Conservation (phyloP, 2,113 vertebrate genomes). For the Pelobates fuscus region DNA sequence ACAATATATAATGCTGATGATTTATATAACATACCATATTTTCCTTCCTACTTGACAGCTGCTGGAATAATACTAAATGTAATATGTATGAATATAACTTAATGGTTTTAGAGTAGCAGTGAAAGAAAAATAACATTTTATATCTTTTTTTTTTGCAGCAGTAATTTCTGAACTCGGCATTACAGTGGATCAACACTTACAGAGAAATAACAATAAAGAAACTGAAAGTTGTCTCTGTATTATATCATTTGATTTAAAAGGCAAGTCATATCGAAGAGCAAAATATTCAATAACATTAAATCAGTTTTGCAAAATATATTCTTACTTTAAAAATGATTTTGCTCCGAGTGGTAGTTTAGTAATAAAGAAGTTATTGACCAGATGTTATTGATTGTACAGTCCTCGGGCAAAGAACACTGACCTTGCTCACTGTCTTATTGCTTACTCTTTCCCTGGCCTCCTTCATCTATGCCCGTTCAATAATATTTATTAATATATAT, state of each 20-base stretch:
- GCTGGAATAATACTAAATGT: constrained; percentile 3
- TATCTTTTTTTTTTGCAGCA: constrained; percentile 5
- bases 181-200: constrained; percentile 22
- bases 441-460: constrained; percentile 84
- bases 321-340: constrained; percentile 97
- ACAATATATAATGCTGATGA: constrained; percentile 2
- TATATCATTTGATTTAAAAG: constrained; percentile 82
- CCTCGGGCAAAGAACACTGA: constrained; percentile 94
- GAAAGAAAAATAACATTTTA: constrained; percentile 4
- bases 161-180: constrained; percentile 11
- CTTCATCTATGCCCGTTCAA: constrained; percentile 91
- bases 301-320: constrained; percentile 91
- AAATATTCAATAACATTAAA: constrained; percentile 92
- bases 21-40: constrained; percentile 16
- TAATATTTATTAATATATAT: constrained; percentile 99
- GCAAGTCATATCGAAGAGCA: constrained; percentile 80
- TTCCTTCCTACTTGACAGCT: constrained; percentile 12
- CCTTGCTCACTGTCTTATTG: constrained; percentile 91
- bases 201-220: constrained; percentile 38
- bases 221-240: constrained; percentile 69
- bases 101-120: neutral
- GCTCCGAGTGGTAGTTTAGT: constrained; percentile 91
- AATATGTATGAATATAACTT: constrained; percentile 26
- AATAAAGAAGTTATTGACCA: constrained; percentile 99
- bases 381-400: constrained; percentile 97